phyloP scores from a whole-genome alignment of 2,797 vertebrate genomes.

The Gallirallus australis region DNA sequence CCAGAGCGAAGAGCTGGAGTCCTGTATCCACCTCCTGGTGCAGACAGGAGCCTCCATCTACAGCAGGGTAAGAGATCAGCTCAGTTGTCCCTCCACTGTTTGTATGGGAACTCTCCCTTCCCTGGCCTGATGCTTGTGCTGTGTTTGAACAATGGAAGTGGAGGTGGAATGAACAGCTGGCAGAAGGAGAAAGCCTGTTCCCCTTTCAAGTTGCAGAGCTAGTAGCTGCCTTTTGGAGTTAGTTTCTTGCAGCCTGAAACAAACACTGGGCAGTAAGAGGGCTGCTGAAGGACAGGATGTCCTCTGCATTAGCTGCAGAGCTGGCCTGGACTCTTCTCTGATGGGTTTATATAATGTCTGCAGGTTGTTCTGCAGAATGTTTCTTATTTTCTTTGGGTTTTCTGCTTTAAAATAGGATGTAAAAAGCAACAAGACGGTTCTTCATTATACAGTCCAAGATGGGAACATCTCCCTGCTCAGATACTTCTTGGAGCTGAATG shows the following conservation, averaged over 20 bases:
- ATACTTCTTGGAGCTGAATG: slow-evolving; percentile 55
- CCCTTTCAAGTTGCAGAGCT: not conserved
- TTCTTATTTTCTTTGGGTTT: not conserved
- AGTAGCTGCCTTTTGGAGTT: not conserved
- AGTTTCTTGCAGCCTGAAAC: not conserved
- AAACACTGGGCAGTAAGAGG: not conserved
- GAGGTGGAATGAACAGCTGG: not conserved
- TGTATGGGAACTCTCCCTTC: not conserved
- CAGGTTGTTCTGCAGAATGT: not conserved
- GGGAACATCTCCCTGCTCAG: slow-evolving; percentile 50
- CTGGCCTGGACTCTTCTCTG: not conserved
- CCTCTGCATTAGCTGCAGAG: not conserved
- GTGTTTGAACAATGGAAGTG: rapidly evolving
- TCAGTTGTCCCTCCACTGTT: rapidly evolving
- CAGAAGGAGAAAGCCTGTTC: not conserved
- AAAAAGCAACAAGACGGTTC: slow-evolving; percentile 67
- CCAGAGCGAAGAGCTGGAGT: slow-evolving; percentile 48
- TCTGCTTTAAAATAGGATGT: slow-evolving; percentile 44
- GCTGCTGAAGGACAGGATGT: not conserved
- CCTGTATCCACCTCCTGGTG: slow-evolving; percentile 66
- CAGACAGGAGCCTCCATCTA: slow-evolving; percentile 66
- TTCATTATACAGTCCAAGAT: slow-evolving; percentile 51
- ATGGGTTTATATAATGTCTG: not conserved
- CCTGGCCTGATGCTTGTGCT: not conserved
- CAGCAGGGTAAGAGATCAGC: slow-evolving; percentile 36